These are phyloP conservation scores for Megaceryle maxima DNA, from an alignment of 2,113 vertebrate species.

Conservation along the genomic window DNA sequence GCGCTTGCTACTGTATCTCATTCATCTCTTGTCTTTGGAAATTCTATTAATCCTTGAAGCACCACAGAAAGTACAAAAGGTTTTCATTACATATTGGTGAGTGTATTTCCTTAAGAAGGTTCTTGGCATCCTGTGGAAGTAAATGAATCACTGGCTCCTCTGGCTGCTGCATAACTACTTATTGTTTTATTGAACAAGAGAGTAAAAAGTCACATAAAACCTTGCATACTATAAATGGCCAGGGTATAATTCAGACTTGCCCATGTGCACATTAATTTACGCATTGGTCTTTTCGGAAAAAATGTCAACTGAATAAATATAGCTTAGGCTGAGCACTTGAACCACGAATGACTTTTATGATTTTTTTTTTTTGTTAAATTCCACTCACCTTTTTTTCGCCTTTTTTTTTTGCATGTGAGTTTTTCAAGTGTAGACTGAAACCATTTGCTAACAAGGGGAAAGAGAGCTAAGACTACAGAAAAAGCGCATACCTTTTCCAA, in stretches of 20 bases:
- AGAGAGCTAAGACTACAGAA: slow-evolving; percentile 46
- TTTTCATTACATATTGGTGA: slow-evolving; percentile 68
- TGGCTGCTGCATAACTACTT: slow-evolving; percentile 73
- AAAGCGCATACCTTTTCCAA: slow-evolving; percentile 25
- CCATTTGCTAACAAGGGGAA: slow-evolving; percentile 59
- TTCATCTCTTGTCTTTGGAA: slow-evolving; percentile 43
- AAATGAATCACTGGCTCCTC: slow-evolving; percentile 68
- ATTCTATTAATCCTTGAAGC: slow-evolving; percentile 61
- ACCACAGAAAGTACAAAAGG: slow-evolving; percentile 59
- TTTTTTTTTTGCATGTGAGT: slow-evolving; percentile 47
- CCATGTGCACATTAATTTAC: slow-evolving; percentile 71
- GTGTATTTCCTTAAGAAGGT: slow-evolving; percentile 68
- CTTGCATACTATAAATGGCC: slow-evolving; percentile 67
- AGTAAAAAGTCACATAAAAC: slow-evolving; percentile 76
- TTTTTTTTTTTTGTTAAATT: slow-evolving; percentile 70
- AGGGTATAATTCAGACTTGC: slow-evolving; percentile 68
- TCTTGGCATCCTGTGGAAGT: slow-evolving; percentile 64
- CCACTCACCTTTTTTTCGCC: neutral
- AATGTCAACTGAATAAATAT: slow-evolving; percentile 63
- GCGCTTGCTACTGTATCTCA: neutral
- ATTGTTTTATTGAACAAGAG: slow-evolving; percentile 79
- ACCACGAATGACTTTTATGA: slow-evolving; percentile 62
- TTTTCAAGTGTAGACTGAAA: slow-evolving; percentile 68
- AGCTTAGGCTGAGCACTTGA: slow-evolving; percentile 58
- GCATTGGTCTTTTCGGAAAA: slow-evolving; percentile 61